Base-by-base conservation (phyloP, 2,113 vertebrate genomes). In the Poeciliopsis retropinna region DNA sequence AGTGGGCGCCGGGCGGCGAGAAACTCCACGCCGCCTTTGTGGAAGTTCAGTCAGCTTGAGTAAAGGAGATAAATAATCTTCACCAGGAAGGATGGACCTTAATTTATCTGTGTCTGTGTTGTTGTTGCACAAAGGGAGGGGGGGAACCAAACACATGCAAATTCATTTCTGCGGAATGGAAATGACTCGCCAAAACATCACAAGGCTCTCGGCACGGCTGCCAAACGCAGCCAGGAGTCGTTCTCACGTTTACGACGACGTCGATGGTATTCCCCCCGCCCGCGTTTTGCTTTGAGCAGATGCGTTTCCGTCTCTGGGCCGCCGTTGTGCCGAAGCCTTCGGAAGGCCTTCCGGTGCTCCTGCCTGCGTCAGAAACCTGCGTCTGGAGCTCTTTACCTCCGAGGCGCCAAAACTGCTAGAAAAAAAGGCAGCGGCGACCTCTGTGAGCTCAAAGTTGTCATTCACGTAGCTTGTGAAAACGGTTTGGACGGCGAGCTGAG, bases 131-230 rank as follows among this genome's bases (percentile, higher is more conserved):
- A 88, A 85, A 85, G 84, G 83, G 71, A 32, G 12, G 76, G 84
- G 86, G 83, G 69, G 85, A 91, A 86, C 89, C 90, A 91, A 92
- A 89, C 82, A 81, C 76, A 91, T 93, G 89, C 85, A 89, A 92
- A 91, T 89, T 75, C 32, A 17, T 64, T 37, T 31, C 76, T 60
- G 83, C 81, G 76, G 83, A 81, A 89, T 79, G 81, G 73, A 89
- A 90, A 85, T 73, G 87, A 80, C 81, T 64, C 34, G 79, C 2
- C 30, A 84, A 84, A 87, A 85, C 87, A 87, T 90, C 90, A 89
- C 70, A 87, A 79, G 83, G 79, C 72, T 83, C 80, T 68, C 69
- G 64, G 85, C 72, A 17, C 32, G 80, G 67, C 81, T 63, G 80
- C 82, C 51, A 19, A 60, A 80, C 34, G 65, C 87, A 87, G 84